Evolutionary conservation across 2,797 vertebrate species (phyloP).

Genomic region (Jordanella pulchra): DNA sequence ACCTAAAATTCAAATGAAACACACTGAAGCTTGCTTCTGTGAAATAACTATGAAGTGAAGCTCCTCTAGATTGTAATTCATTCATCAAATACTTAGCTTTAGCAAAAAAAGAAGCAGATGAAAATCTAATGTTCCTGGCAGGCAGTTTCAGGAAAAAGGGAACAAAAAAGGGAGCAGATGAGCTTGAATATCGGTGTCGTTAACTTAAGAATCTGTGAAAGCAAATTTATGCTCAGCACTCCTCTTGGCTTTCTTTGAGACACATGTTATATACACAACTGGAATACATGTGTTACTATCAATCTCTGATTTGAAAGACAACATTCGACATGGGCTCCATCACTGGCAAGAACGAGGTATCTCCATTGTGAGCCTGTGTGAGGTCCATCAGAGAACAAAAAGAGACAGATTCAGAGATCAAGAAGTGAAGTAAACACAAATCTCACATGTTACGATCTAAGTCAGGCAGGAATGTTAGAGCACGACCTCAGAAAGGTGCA

Average conservation of each 20-base stretch:
- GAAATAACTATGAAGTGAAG: neutral
- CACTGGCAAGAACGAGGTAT: conserved; percentile 41
- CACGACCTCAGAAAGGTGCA: conserved; percentile 17
- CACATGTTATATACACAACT: conserved; percentile 59
- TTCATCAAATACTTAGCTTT: conserved; percentile 11
- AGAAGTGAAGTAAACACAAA: conserved; percentile 21
- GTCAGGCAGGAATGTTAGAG: conserved; percentile 25
- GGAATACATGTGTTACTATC: conserved; percentile 64
- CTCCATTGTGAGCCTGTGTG: conserved; percentile 50
- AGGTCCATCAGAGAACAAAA: conserved; percentile 50
- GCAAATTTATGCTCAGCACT: conserved; percentile 56
- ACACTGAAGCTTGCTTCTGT: neutral
- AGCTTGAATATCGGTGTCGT: conserved; percentile 50
- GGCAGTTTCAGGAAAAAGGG: conserved; percentile 34
- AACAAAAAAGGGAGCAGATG: conserved; percentile 29
- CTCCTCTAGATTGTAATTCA: conserved; percentile 1
- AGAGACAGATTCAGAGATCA: conserved; percentile 28
- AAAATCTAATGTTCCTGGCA: conserved; percentile 7
- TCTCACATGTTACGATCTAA: conserved; percentile 24
- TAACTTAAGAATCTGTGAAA: conserved; percentile 54
- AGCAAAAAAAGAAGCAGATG: conserved; percentile 10
- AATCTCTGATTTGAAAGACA: conserved; percentile 70
- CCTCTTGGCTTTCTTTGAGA: conserved; percentile 41
- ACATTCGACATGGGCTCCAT: conserved; percentile 44
- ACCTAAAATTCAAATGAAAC: neutral